phyloP scores from a whole-genome alignment of 2,888 invertebrate species.

The Dasysyrphus albostriatus region DNA sequence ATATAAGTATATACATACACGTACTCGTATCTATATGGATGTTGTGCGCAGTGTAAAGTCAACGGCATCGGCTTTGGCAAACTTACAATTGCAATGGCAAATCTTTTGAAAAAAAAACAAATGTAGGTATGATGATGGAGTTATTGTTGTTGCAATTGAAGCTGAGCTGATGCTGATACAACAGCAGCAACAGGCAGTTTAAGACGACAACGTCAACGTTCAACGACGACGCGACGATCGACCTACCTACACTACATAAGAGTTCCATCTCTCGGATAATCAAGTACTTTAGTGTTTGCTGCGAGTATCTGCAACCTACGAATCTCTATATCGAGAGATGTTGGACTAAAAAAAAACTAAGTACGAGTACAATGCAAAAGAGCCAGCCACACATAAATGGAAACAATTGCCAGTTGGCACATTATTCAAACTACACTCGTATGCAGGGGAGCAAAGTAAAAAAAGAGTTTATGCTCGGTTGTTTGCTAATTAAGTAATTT shows the following conservation, averaged over 20 bases:
- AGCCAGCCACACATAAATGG: constrained; percentile 46
- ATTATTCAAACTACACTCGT: constrained; percentile 36
- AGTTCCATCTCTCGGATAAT: constrained; percentile 68
- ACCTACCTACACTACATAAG: constrained; percentile 71
- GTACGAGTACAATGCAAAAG: constrained; percentile 46
- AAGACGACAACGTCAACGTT: constrained; percentile 6
- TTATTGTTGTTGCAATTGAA: constrained; percentile 59
- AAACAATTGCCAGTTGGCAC: constrained; percentile 65
- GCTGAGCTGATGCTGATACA: constrained; percentile 40
- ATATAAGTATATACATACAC: too few relatives aligned
- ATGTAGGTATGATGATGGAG: constrained; percentile 62
- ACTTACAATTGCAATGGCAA: constrained; percentile 70
- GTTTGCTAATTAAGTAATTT: constrained; percentile 58
- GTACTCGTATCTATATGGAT: background rate
- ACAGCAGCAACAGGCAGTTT: constrained; percentile 41
- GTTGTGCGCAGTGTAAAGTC: constrained; percentile 60
- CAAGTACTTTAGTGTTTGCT: constrained; percentile 29
- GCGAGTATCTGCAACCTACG: constrained; percentile 63
- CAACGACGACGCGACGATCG: constrained; percentile 20
- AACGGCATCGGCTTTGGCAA: constrained; percentile 67
- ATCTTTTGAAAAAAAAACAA: constrained; percentile 50
- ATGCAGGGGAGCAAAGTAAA: constrained; percentile 20
- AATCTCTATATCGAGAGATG: constrained; percentile 38
- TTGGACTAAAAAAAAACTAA: constrained; percentile 14
- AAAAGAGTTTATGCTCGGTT: constrained; percentile 31